Evolutionary conservation across 2,797 vertebrate species (phyloP).

Genomic region (Chloroceryle inda): DNA sequence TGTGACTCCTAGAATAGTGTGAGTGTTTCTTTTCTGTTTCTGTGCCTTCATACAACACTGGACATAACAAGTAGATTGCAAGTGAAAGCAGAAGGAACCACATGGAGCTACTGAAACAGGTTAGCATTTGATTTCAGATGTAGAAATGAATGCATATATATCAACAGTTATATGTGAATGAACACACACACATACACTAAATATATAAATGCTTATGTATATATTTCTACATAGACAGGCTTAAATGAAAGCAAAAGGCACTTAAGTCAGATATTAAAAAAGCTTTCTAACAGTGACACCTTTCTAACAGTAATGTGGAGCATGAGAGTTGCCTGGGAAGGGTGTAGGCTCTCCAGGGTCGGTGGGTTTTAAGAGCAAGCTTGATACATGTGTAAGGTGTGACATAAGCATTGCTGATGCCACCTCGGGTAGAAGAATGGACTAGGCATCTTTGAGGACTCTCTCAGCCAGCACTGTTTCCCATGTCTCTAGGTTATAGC

Average conservation of each 20-base stretch:
- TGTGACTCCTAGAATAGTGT: constrained; percentile 5
- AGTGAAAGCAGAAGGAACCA: constrained; percentile 32
- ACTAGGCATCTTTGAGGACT: background rate
- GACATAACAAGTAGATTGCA: constrained; percentile 28
- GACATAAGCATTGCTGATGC: background rate
- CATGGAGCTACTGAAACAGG: background rate
- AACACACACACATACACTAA: background rate
- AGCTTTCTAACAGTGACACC: background rate
- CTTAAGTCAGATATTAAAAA: background rate
- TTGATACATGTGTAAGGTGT: background rate
- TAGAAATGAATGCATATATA: background rate
- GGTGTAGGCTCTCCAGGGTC: background rate
- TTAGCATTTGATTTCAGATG: constrained; percentile 4
- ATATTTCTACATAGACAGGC: background rate
- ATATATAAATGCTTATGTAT: background rate
- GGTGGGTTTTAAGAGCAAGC: background rate
- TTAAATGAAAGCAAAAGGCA: background rate
- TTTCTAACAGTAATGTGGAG: background rate
- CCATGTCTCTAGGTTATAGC: background rate
- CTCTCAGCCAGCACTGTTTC: background rate
- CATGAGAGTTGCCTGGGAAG: background rate
- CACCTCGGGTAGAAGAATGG: background rate
- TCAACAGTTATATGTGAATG: background rate
- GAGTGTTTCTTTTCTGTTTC: constrained; percentile 44
- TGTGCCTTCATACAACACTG: constrained; percentile 1